Base-by-base conservation (phyloP, 2,888 invertebrate species). In the Hyalella azteca region DNA sequence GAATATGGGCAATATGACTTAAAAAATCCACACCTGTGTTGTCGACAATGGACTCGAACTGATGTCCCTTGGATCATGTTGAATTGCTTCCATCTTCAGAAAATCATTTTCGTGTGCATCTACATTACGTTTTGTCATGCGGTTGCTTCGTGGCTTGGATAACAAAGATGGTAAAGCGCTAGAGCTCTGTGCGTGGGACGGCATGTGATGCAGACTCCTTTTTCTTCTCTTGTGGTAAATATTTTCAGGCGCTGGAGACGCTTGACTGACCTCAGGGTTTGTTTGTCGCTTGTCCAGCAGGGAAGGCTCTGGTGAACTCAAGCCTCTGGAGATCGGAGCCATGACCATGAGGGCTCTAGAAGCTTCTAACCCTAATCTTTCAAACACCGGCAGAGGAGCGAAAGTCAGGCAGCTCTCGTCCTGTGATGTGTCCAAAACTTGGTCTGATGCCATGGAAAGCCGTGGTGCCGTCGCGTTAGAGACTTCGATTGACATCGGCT, bases 141-240 rank as follows among this genome's bases (percentile, higher is more conserved):
- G n/a, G n/a, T n/a, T n/a, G n/a, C n/a, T n/a, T n/a, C n/a, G n/a
- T n/a, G n/a, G n/a, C n/a, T n/a, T n/a, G n/a, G n/a, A n/a, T n/a
- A n/a, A n/a, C n/a, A n/a, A n/a, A n/a, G n/a, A n/a, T n/a, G n/a
- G n/a, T n/a, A n/a, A n/a, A n/a, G n/a, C n/a, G n/a, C n/a, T n/a
- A n/a, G n/a, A n/a, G n/a, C n/a, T n/a, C n/a, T n/a, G n/a, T n/a
- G n/a, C n/a, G n/a, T n/a, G n/a, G n/a, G n/a, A n/a, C n/a, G n/a
- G n/a, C n/a, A n/a, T n/a, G n/a, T n/a, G n/a, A 45, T 45, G 45
- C 11, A 11, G 11, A 11, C 11, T 66, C 19, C 29, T 29, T 36
- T 66, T 66, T 66, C 66, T 66, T 66, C 66, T 66, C 39, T 66
- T 66, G 19, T 66, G 66, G 36, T 66, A 66, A 66, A 66, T n/a